Base-by-base conservation (phyloP, 2,113 vertebrate species). In the Nycticryphes semicollaris region DNA sequence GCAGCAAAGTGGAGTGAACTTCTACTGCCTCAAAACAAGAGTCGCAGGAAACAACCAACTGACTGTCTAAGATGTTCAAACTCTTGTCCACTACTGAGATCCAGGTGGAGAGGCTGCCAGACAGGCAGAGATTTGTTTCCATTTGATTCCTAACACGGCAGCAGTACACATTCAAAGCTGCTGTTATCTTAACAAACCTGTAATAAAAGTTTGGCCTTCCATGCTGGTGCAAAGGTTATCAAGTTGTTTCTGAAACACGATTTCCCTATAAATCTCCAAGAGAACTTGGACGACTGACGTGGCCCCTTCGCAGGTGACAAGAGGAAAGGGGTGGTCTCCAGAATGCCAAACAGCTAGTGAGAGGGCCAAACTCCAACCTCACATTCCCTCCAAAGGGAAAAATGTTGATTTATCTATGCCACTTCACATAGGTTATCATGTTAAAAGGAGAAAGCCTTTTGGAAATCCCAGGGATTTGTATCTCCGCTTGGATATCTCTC, bases 191-290 rank as follows among this genome's bases (percentile, higher is more conserved):
- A 93, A 80, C 84, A 80, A 73, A 63, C 70, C 89, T 35, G 25
- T 70, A 89, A 91, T 94, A 94, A 94, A 96, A 83, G 41, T 79
- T 83, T 10, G 31, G 31, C 37, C 69, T 94, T 95, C 67, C 84
- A 91, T 22, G 14, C 12, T 39, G 3, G 81, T 74, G 74, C 86
- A 95, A 94, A 96, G 77, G 91, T 94, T 94, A 96, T 97, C 92
- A 62, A 57, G 54, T 89, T 77, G 53, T 94, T 94, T 87, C 91
- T 95, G 67, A 82, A 89, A 82, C 74, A 82, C 54, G 45, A 78
- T 84, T 84, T 92, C 5, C 0, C 69, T 45, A 18, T 68, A 92
- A 93, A 89, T 63, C 86, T 76, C 41, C 25, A 14, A 78, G 93
- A 74, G 28, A 66, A 10, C 66, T 82, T 62, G 15, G 50, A 54